Evolutionary conservation across 2,888 invertebrate species (phyloP).

Genomic region (Zeuzera pyrina): DNA sequence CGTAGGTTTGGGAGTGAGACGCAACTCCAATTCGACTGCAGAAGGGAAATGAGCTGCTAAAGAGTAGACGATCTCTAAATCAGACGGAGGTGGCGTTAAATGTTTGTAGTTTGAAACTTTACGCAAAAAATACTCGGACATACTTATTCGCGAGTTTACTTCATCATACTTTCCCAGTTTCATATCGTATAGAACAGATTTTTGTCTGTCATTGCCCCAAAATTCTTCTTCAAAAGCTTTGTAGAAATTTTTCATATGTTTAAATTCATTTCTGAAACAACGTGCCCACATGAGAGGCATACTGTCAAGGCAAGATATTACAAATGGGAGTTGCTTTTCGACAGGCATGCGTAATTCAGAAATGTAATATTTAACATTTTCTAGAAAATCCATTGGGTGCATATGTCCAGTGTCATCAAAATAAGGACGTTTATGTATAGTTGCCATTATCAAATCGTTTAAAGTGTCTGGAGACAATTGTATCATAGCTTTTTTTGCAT

Average conservation of each 20-base stretch:
- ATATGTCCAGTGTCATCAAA: slow-evolving; percentile 57
- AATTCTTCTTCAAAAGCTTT: slow-evolving; percentile 59
- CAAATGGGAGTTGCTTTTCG: slow-evolving; percentile 54
- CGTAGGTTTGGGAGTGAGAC: slow-evolving; percentile 59
- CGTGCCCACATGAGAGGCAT: slow-evolving; percentile 64
- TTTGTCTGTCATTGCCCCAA: slow-evolving; percentile 61
- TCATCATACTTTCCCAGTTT: slow-evolving; percentile 63
- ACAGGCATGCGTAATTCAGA: slow-evolving; percentile 49
- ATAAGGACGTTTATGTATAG: slow-evolving; percentile 53
- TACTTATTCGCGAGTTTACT: slow-evolving; percentile 40
- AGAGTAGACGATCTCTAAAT: slow-evolving; percentile 63
- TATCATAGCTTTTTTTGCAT: slow-evolving; percentile 27
- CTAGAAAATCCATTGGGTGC: slow-evolving; percentile 64
- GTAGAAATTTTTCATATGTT: slow-evolving; percentile 46
- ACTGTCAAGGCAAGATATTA: slow-evolving; percentile 60
- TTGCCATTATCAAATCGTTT: slow-evolving; percentile 55
- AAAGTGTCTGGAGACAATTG: slow-evolving; percentile 50
- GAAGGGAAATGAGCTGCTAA: slow-evolving; percentile 63
- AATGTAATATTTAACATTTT: slow-evolving; percentile 54
- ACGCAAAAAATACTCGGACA: slow-evolving; percentile 64
- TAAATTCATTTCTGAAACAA: slow-evolving; percentile 56
- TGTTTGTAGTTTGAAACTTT: slow-evolving; percentile 64
- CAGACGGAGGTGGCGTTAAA: slow-evolving; percentile 58
- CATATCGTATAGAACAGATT: slow-evolving; percentile 58
- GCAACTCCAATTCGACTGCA: slow-evolving; percentile 59